These are phyloP conservation scores for Plodia interpunctella DNA, from an alignment of 1,140 invertebrate genomes.

Conservation along the genomic window DNA sequence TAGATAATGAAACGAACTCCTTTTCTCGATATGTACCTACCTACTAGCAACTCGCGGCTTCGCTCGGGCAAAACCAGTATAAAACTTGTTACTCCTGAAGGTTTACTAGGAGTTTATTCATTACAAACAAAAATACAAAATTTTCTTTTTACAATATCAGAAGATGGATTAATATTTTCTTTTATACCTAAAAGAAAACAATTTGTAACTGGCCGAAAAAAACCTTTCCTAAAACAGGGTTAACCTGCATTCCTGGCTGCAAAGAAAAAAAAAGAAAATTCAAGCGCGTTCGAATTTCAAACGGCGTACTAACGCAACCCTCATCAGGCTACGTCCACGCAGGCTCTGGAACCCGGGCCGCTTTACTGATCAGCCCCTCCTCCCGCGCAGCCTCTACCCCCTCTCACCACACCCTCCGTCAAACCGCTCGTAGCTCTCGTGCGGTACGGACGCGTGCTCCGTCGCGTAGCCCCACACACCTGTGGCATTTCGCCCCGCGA, in stretches of 20 bases:
- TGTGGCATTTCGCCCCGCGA: conserved; percentile 30
- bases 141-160: too few relatives aligned
- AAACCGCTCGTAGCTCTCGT: conserved; percentile 35
- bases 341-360: conserved; percentile 37
- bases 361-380: conserved; percentile 32
- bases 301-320: conserved; percentile 11
- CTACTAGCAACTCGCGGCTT: too few relatives aligned
- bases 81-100: too few relatives aligned
- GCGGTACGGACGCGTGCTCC: conserved; percentile 27
- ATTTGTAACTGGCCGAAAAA: not conserved
- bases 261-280: conserved; percentile 5
- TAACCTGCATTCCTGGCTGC: not conserved
- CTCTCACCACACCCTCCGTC: conserved; percentile 14
- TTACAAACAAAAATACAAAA: too few relatives aligned
- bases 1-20: too few relatives aligned
- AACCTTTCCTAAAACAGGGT: not conserved
- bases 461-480: conserved; percentile 26
- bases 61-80: too few relatives aligned
- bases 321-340: conserved; percentile 17
- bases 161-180: not conserved
- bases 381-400: conserved; percentile 26
- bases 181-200: not conserved
- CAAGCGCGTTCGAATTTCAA: conserved; percentile 1
- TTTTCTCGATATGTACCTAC: too few relatives aligned
- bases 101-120: too few relatives aligned